Evolutionary conservation across 1,140 invertebrate genomes (phyloP), one percentile per base, ranked within the genome.

Genomic region (Bombyx mandarina): DNA sequence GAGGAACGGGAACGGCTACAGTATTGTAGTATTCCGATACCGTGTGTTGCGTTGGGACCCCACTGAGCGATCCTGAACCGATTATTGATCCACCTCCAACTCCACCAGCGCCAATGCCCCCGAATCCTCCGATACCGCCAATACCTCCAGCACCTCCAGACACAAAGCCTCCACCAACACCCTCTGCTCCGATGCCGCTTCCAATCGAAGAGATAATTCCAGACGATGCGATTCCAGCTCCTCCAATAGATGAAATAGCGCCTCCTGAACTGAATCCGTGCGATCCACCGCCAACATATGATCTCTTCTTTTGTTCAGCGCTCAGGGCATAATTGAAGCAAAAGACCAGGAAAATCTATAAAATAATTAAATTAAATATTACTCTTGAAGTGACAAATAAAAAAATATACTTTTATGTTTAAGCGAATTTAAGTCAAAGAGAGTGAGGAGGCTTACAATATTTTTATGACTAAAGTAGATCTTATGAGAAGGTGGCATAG

Each of bases 1-100:
- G 82, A 1, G 83, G 83, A 6, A 82, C 67, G 0, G 79, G 75
- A 12, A 86, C 69, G 4, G 77, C 61, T 0, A 86, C 73, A 10
- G 57, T 61, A 60, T 79, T 81, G 45, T 82, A 63, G 42, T 71
- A 72, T 53, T 85, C 82, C 0, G 79, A 76, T 52, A 75, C 73
- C 0, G 72, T 73, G 60, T 84, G 81, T n/a, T 71, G 68, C 1
- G 71, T 68, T 7, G 81, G 80, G 18, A 82, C 66, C 8, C 59
- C 61, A 7, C 56, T 56, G 2, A 45, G 51, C 8, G 45, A 42
- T 8, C 62, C 47, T 1, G 54, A 47, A 8, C 48, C n/a, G 5
- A 26, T n/a, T 50, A 12, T 22, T 50, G 48, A 50, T 2, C 43
- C 35, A 12, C 53, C 54, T 52, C 65, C 2, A 57, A 50, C 48